A percentile compares a stretch with the other conserved stretches of the same genome.
These are phyloP conservation scores for Ophion obscuratus DNA, from an alignment of 2,888 invertebrate species.

Conservation along the genomic window DNA sequence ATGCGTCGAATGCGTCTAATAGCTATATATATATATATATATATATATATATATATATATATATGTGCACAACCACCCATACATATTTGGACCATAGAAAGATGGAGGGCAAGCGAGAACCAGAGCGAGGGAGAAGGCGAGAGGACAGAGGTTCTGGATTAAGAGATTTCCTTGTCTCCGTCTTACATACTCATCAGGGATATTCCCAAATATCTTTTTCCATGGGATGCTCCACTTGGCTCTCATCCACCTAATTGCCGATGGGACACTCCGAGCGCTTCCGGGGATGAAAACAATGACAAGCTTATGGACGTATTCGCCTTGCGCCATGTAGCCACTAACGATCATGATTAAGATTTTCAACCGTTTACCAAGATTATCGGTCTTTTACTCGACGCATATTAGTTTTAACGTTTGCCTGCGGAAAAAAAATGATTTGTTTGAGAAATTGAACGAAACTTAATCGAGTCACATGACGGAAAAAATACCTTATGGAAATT, in stretches of 20 bases:
- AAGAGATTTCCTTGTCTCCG: conserved; percentile 55
- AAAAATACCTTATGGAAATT: background rate
- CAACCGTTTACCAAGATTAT: conserved; percentile 41
- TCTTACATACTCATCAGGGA: conserved; percentile 25
- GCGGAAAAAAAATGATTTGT: background rate
- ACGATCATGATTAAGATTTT: conserved; percentile 53
- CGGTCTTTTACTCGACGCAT: conserved; percentile 2
- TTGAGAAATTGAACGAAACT: background rate
- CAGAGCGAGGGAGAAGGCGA: conserved; percentile 10
- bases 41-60: background rate
- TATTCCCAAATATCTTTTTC: conserved; percentile 47
- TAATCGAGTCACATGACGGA: background rate
- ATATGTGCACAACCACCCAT: too few relatives aligned
- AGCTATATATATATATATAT: conserved; percentile 8
- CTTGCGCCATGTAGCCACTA: background rate
- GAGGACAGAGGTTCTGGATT: conserved; percentile 43
- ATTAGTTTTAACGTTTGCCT: background rate
- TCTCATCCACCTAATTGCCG: conserved; percentile 53
- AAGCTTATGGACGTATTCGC: conserved; percentile 39
- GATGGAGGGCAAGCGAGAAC: background rate
- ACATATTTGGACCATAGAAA: background rate
- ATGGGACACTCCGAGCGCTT: conserved; percentile 33
- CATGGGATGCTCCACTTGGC: conserved; percentile 54
- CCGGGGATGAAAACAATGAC: conserved; percentile 64
- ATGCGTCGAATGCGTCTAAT: conserved; percentile 21